A percentile compares a stretch with the other conserved stretches of the same genome.
These are phyloP conservation scores for Hoplostethus mediterraneus DNA, from an alignment of 2,797 vertebrate species.

Conservation along the genomic window DNA sequence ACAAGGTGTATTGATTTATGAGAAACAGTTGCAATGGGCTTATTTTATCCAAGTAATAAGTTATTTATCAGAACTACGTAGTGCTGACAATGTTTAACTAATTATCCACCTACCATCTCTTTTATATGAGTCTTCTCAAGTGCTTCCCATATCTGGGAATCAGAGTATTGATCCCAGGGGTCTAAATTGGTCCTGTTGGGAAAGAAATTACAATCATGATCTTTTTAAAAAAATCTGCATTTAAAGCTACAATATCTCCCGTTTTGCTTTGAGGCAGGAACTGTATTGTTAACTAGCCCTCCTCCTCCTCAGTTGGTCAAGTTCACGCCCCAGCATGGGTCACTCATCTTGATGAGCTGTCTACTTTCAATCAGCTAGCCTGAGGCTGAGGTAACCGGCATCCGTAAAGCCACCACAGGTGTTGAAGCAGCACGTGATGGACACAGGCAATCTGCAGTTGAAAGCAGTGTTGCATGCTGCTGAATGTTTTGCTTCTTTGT, in stretches of 20 bases:
- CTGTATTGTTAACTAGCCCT: background rate
- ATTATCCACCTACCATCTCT: constrained; percentile 79
- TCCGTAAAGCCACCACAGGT: too few relatives aligned
- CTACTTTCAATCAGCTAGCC: too few relatives aligned
- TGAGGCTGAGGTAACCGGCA: too few relatives aligned
- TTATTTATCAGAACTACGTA: background rate
- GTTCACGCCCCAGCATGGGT: background rate
- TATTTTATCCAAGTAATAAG: background rate
- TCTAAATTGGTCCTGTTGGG: constrained; percentile 88
- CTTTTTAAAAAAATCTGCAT: background rate
- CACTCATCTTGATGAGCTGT: constrained; percentile 11
- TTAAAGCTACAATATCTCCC: too few relatives aligned
- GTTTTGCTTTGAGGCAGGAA: background rate
- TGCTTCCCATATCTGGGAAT: constrained; percentile 88
- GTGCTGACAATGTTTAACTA: background rate
- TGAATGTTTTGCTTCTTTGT: background rate
- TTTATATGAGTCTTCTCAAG: constrained; percentile 88
- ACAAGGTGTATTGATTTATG: constrained; percentile 10
- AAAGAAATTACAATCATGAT: constrained; percentile 7
- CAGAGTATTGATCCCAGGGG: constrained; percentile 85
- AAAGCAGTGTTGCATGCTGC: constrained; percentile 10
- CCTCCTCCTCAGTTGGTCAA: background rate
- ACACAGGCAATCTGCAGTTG: background rate
- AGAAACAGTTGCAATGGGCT: background rate
- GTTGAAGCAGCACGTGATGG: too few relatives aligned